Base-by-base conservation (phyloP, 2,888 invertebrate species). In the Acanthosepion esculentum region DNA sequence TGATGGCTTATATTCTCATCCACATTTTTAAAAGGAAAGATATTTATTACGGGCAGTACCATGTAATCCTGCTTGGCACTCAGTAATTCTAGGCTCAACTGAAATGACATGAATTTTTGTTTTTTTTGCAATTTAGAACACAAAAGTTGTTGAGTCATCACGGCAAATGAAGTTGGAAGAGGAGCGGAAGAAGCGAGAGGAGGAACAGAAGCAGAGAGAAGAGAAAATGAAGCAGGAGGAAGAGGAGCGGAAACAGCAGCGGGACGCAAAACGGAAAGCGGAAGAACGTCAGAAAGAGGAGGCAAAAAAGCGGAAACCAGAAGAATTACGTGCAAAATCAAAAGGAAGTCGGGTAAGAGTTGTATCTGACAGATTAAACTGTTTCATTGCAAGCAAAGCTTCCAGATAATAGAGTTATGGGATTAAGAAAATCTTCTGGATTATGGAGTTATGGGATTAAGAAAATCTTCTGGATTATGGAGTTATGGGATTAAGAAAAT, bases 61-160 rank as follows among this genome's bases (percentile, higher is more conserved):
- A 50, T 8, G 50, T 50, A 12, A 8, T 26, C 64, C 23, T 64
- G 59, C 20, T 29, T 64, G 23, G 64, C 29, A 64, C 29, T 4
- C 26, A 64, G 7, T 8, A 23, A 64, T 26, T 29, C 29, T 23
- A 64, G 7, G 23, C 23, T 8, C 23, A 26, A 64, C 7, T 26
- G 29, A 64, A 41, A 64, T 29, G 26, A 64, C 29, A 3, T 59
- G 59, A 8, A 10, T n/a, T 78, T 78, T 15, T 78, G 2, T n/a
- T n/a, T 0, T 29, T 26, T 94, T 94, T 94, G 91, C 55, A 48
- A 94, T 95, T 3, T 95, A 96, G 96, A 96, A 96, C 96, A 96
- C 96, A 55, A 95, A 96, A 94, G 95, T 96, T 12, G 96, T 96
- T 29, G 96, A 95, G n/a, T 97, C 97, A 53, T 95, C 96, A 7